phyloP scores from a whole-genome alignment of 2,888 invertebrate genomes.

The Melinaea menophilus region DNA sequence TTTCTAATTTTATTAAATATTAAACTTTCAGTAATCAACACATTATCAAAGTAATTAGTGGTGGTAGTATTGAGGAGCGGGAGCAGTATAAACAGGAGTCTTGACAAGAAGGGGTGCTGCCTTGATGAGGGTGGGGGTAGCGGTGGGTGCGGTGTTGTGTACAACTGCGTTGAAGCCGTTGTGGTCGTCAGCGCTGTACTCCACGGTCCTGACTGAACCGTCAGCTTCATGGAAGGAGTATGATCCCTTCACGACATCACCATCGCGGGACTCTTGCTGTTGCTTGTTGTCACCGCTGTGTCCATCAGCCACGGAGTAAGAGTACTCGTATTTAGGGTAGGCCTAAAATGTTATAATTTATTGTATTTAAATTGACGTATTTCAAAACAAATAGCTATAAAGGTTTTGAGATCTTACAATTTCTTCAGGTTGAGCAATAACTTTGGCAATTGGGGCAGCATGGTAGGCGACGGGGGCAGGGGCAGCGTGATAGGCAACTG shows the following conservation, averaged over 20 bases:
- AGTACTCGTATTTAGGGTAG: conserved; percentile 61
- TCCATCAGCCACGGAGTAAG: conserved; percentile 70
- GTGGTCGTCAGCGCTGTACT: conserved; percentile 71
- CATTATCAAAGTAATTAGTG: not conserved
- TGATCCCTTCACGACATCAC: conserved; percentile 70
- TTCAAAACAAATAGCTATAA: not conserved
- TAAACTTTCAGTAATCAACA: no score
- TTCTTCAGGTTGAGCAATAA: conserved; percentile 41
- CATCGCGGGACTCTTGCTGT: conserved; percentile 68
- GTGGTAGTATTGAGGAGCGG: conserved; percentile 22
- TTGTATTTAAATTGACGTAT: not conserved
- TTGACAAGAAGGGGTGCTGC: conserved; percentile 40
- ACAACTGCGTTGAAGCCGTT: conserved; percentile 60
- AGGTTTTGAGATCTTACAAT: conserved; percentile 25
- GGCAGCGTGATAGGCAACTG: conserved; percentile 39
- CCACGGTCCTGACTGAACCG: conserved; percentile 70
- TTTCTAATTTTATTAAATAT: no score
- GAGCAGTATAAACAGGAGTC: conserved; percentile 51
- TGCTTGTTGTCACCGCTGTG: conserved; percentile 73
- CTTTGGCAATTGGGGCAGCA: conserved; percentile 33
- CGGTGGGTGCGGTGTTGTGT: conserved; percentile 52
- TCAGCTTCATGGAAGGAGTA: conserved; percentile 73
- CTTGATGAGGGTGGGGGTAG: conserved; percentile 44
- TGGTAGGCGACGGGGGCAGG: conserved; percentile 35
- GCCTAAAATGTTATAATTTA: conserved; percentile 33